Evolutionary conservation across 2,888 invertebrate genomes (phyloP).

Genomic region (Leptinotarsa rubiginosa): DNA sequence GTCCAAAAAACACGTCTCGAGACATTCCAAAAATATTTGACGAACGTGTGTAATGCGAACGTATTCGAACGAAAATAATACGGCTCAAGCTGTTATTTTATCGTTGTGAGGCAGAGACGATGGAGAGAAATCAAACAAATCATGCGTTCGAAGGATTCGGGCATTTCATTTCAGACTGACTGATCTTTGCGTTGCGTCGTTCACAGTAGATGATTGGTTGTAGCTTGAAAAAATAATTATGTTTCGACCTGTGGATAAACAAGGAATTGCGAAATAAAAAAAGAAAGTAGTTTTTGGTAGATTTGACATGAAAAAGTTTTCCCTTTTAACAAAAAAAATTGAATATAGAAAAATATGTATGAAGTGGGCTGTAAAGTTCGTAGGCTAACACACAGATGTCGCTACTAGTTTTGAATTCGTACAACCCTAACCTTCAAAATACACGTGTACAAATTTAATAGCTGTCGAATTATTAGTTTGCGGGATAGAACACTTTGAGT

Average conservation of each 20-base stretch:
- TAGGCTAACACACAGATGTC: no score
- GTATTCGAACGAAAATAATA: constrained; percentile 41
- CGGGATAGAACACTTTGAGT: no score
- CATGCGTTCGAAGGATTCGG: constrained; percentile 40
- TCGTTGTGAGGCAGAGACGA: constrained; percentile 37
- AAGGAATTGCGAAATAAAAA: neutral
- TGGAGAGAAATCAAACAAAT: constrained; percentile 44
- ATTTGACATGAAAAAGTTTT: no score
- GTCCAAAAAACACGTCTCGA: neutral
- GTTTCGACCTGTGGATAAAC: neutral
- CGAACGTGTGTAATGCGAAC: constrained; percentile 36
- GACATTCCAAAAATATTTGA: constrained; percentile 9
- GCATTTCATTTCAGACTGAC: constrained; percentile 40
- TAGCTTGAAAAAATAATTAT: constrained; percentile 18
- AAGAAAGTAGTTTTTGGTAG: neutral
- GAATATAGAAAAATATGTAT: no score
- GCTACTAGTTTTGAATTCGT: no score
- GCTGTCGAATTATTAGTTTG: no score
- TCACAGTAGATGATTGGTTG: constrained; percentile 12
- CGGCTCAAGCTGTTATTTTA: constrained; percentile 43
- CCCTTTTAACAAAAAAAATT: no score
- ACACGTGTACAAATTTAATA: no score
- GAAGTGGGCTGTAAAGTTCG: no score
- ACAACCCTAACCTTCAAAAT: no score
- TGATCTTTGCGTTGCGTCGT: constrained; percentile 29